These are phyloP conservation scores for Hipposideros armiger DNA, from an alignment of 2,113 vertebrate species.

Conservation along the genomic window DNA sequence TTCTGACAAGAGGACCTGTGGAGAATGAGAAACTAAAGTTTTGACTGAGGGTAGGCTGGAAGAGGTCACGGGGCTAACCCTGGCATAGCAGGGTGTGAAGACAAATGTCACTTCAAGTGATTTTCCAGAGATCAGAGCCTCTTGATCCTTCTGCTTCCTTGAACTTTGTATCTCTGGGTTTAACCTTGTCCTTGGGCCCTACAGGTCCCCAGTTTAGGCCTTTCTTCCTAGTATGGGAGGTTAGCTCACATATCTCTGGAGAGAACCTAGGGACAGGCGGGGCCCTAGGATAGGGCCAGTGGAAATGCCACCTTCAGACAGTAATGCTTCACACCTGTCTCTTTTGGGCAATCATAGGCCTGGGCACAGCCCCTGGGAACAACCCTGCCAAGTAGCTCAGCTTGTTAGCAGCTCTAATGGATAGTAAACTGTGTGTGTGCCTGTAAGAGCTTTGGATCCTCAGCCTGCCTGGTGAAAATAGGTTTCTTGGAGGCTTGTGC, in stretches of 20 bases:
- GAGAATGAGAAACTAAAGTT: neutral
- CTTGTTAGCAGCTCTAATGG: neutral
- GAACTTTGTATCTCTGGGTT: neutral
- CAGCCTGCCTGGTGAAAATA: neutral
- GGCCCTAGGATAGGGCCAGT: neutral
- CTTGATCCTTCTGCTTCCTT: neutral
- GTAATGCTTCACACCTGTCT: neutral
- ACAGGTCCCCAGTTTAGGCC: neutral
- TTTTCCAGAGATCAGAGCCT: neutral
- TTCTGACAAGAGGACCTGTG: neutral
- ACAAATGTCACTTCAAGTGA: neutral
- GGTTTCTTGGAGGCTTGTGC: conserved; percentile 1
- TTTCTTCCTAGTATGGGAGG: neutral
- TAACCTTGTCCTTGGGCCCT: neutral
- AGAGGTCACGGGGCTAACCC: neutral
- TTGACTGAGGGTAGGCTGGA: neutral
- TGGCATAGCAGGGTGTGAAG: neutral
- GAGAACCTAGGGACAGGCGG: neutral
- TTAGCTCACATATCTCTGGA: neutral
- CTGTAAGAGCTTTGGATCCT: neutral
- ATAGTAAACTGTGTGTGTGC: neutral
- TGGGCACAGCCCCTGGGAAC: neutral
- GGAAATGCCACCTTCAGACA: neutral
- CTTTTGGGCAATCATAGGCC: neutral
- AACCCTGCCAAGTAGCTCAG: neutral